A percentile compares a stretch with the other conserved stretches of the same genome.
phyloP scores from a whole-genome alignment of 2,888 invertebrate genomes.

The Pristionchus mayeri region DNA sequence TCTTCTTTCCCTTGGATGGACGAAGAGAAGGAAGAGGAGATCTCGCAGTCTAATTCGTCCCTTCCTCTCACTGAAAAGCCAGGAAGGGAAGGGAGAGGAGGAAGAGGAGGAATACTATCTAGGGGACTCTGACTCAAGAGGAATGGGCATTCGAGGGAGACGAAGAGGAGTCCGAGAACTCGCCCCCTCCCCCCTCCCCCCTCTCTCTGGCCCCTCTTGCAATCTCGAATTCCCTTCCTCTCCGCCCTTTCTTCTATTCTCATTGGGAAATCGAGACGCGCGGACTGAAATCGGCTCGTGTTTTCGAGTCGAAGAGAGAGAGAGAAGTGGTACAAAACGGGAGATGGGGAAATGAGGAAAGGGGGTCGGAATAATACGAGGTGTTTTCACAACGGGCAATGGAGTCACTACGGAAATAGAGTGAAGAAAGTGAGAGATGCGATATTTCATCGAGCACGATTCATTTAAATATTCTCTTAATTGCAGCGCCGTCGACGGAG shows the following conservation, averaged over 20 bases:
- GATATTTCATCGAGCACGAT: no score
- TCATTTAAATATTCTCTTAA: background rate
- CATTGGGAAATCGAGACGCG: conserved; percentile 43
- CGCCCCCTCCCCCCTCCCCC: background rate
- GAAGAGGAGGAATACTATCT: background rate
- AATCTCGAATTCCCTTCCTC: conserved; percentile 1
- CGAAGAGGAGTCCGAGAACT: background rate
- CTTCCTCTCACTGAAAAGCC: conserved; percentile 23
- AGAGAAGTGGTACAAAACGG: background rate
- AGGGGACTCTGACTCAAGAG: background rate
- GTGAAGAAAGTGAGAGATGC: background rate
- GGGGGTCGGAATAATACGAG: no score
- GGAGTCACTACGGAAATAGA: background rate
- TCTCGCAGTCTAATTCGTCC: conserved; percentile 35
- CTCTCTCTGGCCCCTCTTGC: background rate
- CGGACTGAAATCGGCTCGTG: background rate
- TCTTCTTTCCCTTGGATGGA: background rate
- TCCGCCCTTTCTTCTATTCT: background rate
- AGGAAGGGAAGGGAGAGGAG: background rate
- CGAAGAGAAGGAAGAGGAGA: background rate
- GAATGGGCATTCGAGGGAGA: background rate
- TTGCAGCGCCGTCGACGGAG: background rate
- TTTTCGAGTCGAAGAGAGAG: conserved; percentile 24
- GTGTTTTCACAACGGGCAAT: background rate
- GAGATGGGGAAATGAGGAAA: background rate